A percentile compares a stretch with the other conserved stretches of the same genome.
phyloP scores from a whole-genome alignment of 2,797 vertebrate species.

The Oreochromis mossambicus region DNA sequence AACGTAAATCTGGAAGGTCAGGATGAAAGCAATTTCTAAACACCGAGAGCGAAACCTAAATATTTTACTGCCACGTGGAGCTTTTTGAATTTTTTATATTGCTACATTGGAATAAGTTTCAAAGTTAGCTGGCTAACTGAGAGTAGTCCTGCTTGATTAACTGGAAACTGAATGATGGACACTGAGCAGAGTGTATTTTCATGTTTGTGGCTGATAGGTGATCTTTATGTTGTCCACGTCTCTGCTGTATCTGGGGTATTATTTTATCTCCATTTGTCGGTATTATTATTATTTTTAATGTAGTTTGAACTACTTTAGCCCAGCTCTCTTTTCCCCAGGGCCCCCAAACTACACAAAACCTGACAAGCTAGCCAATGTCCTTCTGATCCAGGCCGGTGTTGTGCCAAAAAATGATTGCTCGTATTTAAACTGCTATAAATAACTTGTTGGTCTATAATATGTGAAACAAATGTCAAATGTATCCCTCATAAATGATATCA shows the following conservation, averaged over 20 bases:
- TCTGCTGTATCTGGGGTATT: background rate
- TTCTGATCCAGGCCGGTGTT: background rate
- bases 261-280: background rate
- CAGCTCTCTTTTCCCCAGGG: background rate
- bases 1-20: background rate
- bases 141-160: background rate
- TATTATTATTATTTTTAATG: background rate
- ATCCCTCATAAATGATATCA: background rate
- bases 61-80: background rate
- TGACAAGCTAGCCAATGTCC: background rate
- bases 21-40: background rate
- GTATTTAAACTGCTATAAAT: background rate
- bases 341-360: background rate
- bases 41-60: background rate
- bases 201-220: background rate
- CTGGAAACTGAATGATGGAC: background rate
- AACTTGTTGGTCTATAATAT: background rate
- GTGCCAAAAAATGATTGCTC: background rate
- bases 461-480: background rate
- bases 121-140: background rate
- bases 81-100: background rate
- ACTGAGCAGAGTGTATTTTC: background rate
- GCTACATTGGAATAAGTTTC: background rate
- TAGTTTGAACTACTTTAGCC: background rate
- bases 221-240: background rate